Evolutionary conservation across 2,797 vertebrate species (phyloP).

Genomic region (Sebastes aleutianus): DNA sequence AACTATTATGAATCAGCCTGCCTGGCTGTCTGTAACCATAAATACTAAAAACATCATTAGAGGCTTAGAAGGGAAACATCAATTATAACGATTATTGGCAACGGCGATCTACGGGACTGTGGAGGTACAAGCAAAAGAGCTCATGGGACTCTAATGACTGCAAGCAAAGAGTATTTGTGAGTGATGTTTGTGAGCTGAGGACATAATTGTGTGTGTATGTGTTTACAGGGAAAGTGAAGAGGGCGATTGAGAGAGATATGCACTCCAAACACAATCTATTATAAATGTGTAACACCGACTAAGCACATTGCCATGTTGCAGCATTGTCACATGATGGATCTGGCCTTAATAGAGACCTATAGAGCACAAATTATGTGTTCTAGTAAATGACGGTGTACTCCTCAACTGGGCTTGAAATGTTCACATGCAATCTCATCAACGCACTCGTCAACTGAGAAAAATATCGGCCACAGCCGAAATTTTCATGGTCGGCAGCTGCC

Average conservation of each 20-base stretch:
- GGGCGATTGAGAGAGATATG: conserved; percentile 1
- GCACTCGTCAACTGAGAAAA: conserved; percentile 3
- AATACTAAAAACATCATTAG: conserved; percentile 78
- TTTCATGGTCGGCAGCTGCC: conserved; percentile 27
- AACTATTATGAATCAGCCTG: conserved; percentile 72
- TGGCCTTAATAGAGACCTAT: not conserved
- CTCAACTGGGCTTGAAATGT: not conserved
- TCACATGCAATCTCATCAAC: conserved; percentile 14
- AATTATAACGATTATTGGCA: conserved; percentile 76
- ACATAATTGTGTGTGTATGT: conserved; percentile 33
- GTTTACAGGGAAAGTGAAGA: conserved; percentile 15
- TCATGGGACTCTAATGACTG: conserved; percentile 61
- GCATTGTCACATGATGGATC: conserved; percentile 7
- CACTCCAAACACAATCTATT: conserved; percentile 28
- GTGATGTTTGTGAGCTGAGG: conserved; percentile 34
- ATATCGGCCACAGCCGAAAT: not conserved
- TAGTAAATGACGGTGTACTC: not conserved
- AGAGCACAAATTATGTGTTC: not conserved
- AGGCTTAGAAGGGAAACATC: conserved; percentile 68
- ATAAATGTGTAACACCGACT: conserved; percentile 5
- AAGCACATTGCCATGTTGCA: conserved; percentile 9
- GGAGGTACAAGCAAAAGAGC: conserved; percentile 45
- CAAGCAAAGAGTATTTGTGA: conserved; percentile 32
- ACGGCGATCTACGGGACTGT: conserved; percentile 46
- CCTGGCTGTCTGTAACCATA: conserved; percentile 66